Percentiles rank a stretch among this genome's conserved stretches.
phyloP scores from a whole-genome alignment of 2,113 vertebrate species.

The Osmerus eperlanus region DNA sequence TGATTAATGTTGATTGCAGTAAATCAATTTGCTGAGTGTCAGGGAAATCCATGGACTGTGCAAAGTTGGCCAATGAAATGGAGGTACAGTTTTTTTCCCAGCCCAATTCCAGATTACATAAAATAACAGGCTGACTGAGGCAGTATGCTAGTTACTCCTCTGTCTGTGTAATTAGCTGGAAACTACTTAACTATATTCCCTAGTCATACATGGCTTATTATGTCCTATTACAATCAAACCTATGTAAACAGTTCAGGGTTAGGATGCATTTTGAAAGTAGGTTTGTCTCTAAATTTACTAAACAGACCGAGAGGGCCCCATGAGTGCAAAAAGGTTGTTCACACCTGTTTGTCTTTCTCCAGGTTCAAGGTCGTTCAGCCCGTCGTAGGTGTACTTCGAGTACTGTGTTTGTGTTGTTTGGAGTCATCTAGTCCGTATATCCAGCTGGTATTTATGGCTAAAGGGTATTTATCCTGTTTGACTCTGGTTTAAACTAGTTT shows the following conservation, averaged over 20 bases:
- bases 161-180: slow-evolving; percentile 31
- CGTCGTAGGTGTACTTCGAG: slow-evolving; percentile 1
- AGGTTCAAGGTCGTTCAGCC: slow-evolving; percentile 59
- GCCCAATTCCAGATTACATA: background rate
- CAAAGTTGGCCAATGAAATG: background rate
- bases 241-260: slow-evolving; percentile 30
- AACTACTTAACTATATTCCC: slow-evolving; percentile 18
- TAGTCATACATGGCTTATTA: too few species aligned
- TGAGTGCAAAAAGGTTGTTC: slow-evolving; percentile 25
- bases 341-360: slow-evolving; percentile 58
- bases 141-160: slow-evolving; percentile 16
- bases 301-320: slow-evolving; percentile 35
- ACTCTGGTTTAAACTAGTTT: slow-evolving; percentile 6
- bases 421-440: slow-evolving; percentile 45
- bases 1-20: too few species aligned
- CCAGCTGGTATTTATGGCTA: slow-evolving; percentile 31
- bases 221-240: background rate
- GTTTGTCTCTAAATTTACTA: slow-evolving; percentile 47
- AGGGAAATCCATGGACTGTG: background rate
- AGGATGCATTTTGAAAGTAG: background rate
- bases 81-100: background rate
- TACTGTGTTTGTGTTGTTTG: slow-evolving; percentile 10
- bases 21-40: background rate
- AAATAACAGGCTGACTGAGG: background rate
- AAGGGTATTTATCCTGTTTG: slow-evolving; percentile 18